Base-by-base conservation (phyloP, 2,113 vertebrate species). In the Hemibagrus wyckioides region DNA sequence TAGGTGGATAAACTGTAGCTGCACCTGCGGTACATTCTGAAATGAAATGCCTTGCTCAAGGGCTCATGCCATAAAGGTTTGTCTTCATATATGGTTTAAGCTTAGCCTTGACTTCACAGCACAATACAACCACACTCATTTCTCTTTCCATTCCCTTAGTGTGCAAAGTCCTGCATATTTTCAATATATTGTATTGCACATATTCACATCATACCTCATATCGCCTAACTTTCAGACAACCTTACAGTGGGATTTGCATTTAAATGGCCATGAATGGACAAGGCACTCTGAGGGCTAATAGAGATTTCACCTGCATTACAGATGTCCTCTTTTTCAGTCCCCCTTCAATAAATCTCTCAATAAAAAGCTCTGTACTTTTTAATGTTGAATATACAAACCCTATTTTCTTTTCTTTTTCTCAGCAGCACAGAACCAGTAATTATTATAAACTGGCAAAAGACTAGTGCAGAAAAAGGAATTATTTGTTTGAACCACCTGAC, bases 211-310 rank as follows among this genome's bases (percentile, higher is more conserved):
- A 69, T 52, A 52, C 14, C 10, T 84, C 30, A 56, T 69, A 48
- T 48, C 25, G 14, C 65, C 30, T 36, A 83, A 67, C 65, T 65
- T 85, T 50, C 11, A 77, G 41, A 85, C 82, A 81, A 86, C 86
- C 84, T 69, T 82, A 80, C 39, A 86, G 77, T 76, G 19, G 57
- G 54, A 91, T 92, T 92, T 88, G 87, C 90, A 92, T 91, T 91
- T 90, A 90, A 90, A 92, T 91, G 41, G 85, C 59, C 65, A 82
- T 48, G 85, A 67, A 90, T 86, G 77, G 80, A 89, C 82, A 85
- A 82, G 73, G 61, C 56, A 73, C 80, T 80, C 48, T 44, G 67
- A 81, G n/a, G 30, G 73, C 84, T 92, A 90, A 89, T 85, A 59
- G 77, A 88, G 86, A 75, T 73, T 91, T 90, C 82, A 50, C 56